Evolutionary conservation across 2,797 vertebrate species (phyloP), one percentile per base, ranked within the genome.

Genomic region (Catostomus latipinnis): DNA sequence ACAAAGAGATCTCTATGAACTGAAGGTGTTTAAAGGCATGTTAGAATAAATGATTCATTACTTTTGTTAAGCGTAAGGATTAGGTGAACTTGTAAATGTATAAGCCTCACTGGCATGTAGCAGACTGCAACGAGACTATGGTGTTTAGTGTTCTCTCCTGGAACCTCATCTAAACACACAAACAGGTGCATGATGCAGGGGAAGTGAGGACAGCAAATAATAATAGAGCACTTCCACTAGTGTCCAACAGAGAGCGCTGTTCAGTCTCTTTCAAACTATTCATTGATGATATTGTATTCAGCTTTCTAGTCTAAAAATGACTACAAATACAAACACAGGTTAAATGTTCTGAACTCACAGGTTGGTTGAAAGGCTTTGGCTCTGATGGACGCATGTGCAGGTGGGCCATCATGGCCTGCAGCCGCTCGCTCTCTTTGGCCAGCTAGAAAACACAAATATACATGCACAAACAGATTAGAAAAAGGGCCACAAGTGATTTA

Each of bases 321-420:
- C 34, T 34, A 34, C 34, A 34, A 34, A 34, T 2, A 34, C 2
- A 34, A 34, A 34, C 3, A 56, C 11, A 13, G 66, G 77, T 68
- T 34, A 67, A 13, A 62, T 34, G 34, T 71, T 4, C 58, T 16
- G 22, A 53, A 91, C 94, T 95, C 88, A 99, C 97, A 89, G 97
- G 97, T 86, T 99, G 98, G 93, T 95, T 97, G 92, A 97, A 98
- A 90, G 96, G 95, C 93, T 99, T 99, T 92, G 98, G 97, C 95
- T 99, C 97, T 5, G 97, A 97, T 70, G 98, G 97, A 88, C 98
- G 95, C 98, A 99, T 99, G 93, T 99, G 98, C 85, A 99, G 95
- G 86, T 99, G 98, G 82, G 98, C 95, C 98, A 99, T 99, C 98
- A 99, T 99, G 18, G 98, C 97, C 89, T 99, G 97, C 81, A 99